Base-by-base conservation (phyloP, 2,888 invertebrate genomes). In the Pyrgus malvae region DNA sequence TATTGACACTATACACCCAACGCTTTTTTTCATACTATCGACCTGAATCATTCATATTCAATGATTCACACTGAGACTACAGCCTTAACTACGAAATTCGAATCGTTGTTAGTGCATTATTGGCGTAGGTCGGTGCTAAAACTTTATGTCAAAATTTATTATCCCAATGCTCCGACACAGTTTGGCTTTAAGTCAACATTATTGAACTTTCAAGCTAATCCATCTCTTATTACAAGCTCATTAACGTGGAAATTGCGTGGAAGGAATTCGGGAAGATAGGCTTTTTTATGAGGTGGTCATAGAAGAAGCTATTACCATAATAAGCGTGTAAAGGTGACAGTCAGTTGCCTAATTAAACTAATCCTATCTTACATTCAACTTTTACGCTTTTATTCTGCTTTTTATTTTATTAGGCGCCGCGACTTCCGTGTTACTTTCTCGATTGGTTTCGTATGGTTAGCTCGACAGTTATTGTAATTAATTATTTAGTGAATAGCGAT, bases 121-220 rank as follows among this genome's bases (percentile, higher is more conserved):
- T 53, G 51, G 51, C 44, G 80, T 78, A 70, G 78, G 61, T 48
- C 49, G 63, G 71, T 70, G 72, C 74, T 80, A 76, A 79, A 80
- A 72, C 68, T 78, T 80, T 69, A 78, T 70, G 71, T 65, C 62
- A 63, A 48, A 55, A 62, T 67, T 63, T 64, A 65, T 64, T 55
- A 62, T 60, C 50, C 48, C 31, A 53, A 49, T 55, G 55, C 37
- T 38, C 48, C 48, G 37, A 38, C 44, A 53, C 21, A 27, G 37
- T 53, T 37, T 5, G 9, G 44, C 37, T 6, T 45, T 19, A 38
- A 53, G 14, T 29, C 27, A 44, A 51, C 27, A 44, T 25, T 29
- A 29, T 16, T 21, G 7, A 17, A 27, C 44, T 29, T 37, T 37
- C 45, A 53, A 25, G 19, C 44, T 2, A 38, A 25, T 17, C 25